These are phyloP conservation scores for Circaetus cinerascens DNA, from an alignment of 2,113 vertebrate species.

Conservation along the genomic window DNA sequence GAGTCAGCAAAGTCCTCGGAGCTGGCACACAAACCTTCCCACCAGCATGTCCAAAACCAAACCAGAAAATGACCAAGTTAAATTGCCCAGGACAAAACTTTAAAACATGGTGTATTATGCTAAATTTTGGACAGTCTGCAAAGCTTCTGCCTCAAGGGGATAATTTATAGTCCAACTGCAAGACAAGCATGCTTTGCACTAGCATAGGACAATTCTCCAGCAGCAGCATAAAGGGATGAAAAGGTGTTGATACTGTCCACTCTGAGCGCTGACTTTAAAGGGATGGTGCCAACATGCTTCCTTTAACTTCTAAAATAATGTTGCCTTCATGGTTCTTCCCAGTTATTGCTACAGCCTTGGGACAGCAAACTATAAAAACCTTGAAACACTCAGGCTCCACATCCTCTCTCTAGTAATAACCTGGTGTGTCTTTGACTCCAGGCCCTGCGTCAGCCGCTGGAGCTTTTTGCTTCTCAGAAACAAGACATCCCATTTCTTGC, in stretches of 20 bases:
- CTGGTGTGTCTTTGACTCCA: accelerated
- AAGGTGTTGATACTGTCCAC: accelerated
- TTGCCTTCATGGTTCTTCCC: not conserved
- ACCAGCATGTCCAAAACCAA: not conserved
- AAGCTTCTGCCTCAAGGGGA: not conserved
- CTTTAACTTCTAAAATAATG: not conserved
- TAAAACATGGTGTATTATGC: not conserved
- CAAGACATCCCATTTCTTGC: not conserved
- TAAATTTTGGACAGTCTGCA: not conserved
- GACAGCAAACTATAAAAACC: not conserved
- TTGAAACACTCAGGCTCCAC: not conserved
- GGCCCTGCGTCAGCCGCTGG: not conserved
- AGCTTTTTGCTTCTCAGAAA: not conserved
- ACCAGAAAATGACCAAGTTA: not conserved
- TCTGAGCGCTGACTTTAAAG: not conserved
- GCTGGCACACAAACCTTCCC: not conserved
- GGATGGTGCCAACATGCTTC: not conserved
- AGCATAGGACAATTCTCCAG: not conserved
- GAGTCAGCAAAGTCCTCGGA: not conserved
- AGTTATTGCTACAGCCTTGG: not conserved
- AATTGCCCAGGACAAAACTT: not conserved
- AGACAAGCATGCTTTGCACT: not conserved
- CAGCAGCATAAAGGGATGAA: not conserved
- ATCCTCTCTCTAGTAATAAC: not conserved
- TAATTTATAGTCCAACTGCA: not conserved